phyloP scores from a whole-genome alignment of 2,888 invertebrate genomes.

The Gymnosoma rotundatum region DNA sequence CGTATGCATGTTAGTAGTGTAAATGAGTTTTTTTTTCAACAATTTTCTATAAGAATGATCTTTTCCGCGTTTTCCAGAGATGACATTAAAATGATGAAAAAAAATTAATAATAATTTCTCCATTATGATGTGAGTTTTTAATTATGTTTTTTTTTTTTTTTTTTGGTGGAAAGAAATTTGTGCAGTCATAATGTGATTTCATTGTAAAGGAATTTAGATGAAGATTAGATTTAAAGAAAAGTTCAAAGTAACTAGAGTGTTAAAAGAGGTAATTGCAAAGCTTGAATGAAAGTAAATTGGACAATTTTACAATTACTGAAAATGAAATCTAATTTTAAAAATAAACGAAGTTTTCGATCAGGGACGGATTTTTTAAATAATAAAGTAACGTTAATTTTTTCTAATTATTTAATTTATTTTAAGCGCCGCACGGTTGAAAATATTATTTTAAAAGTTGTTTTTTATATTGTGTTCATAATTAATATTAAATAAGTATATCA shows the following conservation, averaged over 20 bases:
- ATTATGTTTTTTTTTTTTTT: conserved; percentile 14
- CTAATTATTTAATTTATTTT: too few relatives aligned
- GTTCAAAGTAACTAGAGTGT: neutral
- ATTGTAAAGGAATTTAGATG: neutral
- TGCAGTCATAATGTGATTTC: neutral
- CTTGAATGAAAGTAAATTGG: neutral
- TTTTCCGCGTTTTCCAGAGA: conserved; percentile 20
- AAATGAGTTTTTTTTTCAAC: conserved; percentile 42
- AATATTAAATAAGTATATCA: too few relatives aligned
- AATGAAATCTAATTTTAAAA: too few relatives aligned
- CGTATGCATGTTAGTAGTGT: conserved; percentile 52
- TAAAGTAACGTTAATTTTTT: too few relatives aligned
- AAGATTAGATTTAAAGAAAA: neutral
- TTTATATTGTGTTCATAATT: too few relatives aligned
- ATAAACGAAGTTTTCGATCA: too few relatives aligned
- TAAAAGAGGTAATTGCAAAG: neutral
- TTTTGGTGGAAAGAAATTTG: neutral
- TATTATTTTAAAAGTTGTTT: too few relatives aligned
- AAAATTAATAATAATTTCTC: conserved; percentile 45
- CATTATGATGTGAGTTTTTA: conserved; percentile 41
- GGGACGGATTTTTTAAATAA: too few relatives aligned
- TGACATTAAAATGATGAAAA: conserved; percentile 53
- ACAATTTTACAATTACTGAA: too few relatives aligned
- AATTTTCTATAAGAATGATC: neutral
- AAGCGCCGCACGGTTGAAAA: too few relatives aligned